Conservation (phyloP, 2,113 vertebrate species). For the Sapayoa aenigma region DNA sequence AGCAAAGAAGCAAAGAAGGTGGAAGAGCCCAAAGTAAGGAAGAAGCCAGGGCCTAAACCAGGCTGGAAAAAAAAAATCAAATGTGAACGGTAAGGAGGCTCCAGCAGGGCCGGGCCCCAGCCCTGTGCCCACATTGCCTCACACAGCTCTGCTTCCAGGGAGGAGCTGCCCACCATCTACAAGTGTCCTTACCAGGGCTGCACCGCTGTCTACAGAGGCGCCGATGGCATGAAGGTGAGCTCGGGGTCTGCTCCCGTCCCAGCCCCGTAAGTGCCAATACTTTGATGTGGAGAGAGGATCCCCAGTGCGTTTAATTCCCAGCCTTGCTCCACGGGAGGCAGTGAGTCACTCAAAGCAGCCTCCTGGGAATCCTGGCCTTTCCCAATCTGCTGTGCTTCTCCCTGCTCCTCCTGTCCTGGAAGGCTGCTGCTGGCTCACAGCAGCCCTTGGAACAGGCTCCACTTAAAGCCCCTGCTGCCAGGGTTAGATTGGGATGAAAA, state of each 20-base stretch:
- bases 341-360: neutral
- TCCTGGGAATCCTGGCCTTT: neutral
- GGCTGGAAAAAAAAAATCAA: conserved; percentile 95
- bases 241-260: neutral
- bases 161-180: conserved; percentile 95
- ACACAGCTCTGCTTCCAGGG: conserved; percentile 73
- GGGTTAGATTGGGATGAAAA: neutral
- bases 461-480: neutral
- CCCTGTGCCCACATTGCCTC: neutral
- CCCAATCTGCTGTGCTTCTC: neutral
- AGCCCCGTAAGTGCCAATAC: accelerated
- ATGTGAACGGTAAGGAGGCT: conserved; percentile 80
- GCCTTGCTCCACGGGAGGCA: accelerated
- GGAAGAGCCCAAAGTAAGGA: conserved; percentile 82
- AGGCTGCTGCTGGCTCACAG: neutral
- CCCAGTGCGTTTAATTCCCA: neutral
- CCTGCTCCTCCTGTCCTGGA: neutral
- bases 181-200: conserved; percentile 97
- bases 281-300: accelerated
- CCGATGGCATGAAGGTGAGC: conserved; percentile 92
- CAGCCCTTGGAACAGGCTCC: neutral
- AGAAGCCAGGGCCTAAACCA: conserved; percentile 94
- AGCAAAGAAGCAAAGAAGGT: conserved; percentile 68
- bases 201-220: conserved; percentile 90
- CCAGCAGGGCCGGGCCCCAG: accelerated